Evolutionary conservation across 2,888 invertebrate genomes (phyloP).

Genomic region (Drosophila kanekoi): DNA sequence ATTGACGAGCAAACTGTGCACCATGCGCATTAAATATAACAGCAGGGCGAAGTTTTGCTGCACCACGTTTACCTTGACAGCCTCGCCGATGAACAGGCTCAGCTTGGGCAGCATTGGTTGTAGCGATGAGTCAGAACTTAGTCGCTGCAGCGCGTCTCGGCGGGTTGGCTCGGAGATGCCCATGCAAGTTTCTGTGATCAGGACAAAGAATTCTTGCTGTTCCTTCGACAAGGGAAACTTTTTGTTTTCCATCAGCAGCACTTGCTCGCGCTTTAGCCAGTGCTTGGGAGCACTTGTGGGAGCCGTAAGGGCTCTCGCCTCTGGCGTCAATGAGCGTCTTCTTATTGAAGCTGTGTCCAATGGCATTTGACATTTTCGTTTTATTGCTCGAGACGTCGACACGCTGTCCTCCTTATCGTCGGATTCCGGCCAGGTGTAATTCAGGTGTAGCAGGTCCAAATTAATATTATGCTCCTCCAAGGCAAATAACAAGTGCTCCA

Average conservation of each 20-base stretch:
- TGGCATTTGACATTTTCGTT: background rate
- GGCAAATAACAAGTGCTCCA: slow-evolving; percentile 22
- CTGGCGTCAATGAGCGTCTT: background rate
- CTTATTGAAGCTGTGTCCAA: background rate
- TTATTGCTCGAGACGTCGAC: background rate
- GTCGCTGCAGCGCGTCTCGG: slow-evolving; percentile 15
- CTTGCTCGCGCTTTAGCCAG: slow-evolving; percentile 36
- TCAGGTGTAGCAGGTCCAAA: slow-evolving; percentile 17
- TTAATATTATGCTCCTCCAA: slow-evolving; percentile 1
- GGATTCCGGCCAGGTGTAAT: background rate
- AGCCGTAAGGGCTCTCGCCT: background rate
- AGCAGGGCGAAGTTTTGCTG: slow-evolving; percentile 25
- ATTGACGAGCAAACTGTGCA: slow-evolving; percentile 37
- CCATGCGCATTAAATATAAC: slow-evolving; percentile 48
- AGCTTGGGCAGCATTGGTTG: slow-evolving; percentile 32
- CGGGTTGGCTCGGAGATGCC: slow-evolving; percentile 26
- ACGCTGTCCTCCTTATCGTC: background rate
- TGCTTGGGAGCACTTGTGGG: background rate
- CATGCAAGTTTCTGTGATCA: slow-evolving; percentile 33
- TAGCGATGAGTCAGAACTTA: slow-evolving; percentile 37
- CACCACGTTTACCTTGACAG: slow-evolving; percentile 33
- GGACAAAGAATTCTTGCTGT: slow-evolving; percentile 33
- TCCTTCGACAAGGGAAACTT: slow-evolving; percentile 41
- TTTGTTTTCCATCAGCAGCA: slow-evolving; percentile 20
- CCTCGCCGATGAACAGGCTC: slow-evolving; percentile 34